Evolutionary conservation across 1,140 invertebrate species (phyloP).

Genomic region (Sipha flava): DNA sequence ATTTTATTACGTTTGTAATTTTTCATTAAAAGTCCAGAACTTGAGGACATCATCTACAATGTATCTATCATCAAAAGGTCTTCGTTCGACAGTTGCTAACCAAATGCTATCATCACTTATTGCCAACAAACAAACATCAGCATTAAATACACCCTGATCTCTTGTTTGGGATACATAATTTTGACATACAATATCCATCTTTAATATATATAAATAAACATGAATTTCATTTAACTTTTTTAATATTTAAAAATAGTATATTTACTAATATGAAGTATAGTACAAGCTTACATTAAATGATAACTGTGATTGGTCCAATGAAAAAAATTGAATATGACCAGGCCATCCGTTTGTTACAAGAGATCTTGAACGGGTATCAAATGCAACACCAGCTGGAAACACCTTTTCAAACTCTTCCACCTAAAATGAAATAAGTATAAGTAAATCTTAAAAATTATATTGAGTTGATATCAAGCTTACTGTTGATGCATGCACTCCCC

Average conservation of each 20-base stretch:
- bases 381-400: conserved; percentile 56
- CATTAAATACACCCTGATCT: conserved; percentile 53
- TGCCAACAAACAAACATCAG: conserved; percentile 58
- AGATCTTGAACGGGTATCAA: conserved; percentile 57
- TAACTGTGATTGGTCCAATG: conserved; percentile 54
- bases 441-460: background rate
- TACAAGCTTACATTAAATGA: conserved; percentile 63
- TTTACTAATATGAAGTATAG: background rate
- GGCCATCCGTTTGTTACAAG: conserved; percentile 66
- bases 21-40: conserved; percentile 62
- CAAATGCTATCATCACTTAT: conserved; percentile 61
- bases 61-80: conserved; percentile 49
- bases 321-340: conserved; percentile 75
- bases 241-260: background rate
- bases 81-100: conserved; percentile 67
- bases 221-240: background rate
- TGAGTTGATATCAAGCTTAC: background rate
- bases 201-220: conserved; percentile 35
- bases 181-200: conserved; percentile 66
- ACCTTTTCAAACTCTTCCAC: conserved; percentile 44
- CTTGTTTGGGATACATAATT: conserved; percentile 62
- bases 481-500: conserved; percentile 42
- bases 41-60: conserved; percentile 62
- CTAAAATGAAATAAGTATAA: conserved; percentile 36
- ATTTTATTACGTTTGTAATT: conserved; percentile 14